These are phyloP conservation scores for Galeopsomyia nigrocyanea DNA, from an alignment of 2,888 invertebrate species.

Conservation along the genomic window DNA sequence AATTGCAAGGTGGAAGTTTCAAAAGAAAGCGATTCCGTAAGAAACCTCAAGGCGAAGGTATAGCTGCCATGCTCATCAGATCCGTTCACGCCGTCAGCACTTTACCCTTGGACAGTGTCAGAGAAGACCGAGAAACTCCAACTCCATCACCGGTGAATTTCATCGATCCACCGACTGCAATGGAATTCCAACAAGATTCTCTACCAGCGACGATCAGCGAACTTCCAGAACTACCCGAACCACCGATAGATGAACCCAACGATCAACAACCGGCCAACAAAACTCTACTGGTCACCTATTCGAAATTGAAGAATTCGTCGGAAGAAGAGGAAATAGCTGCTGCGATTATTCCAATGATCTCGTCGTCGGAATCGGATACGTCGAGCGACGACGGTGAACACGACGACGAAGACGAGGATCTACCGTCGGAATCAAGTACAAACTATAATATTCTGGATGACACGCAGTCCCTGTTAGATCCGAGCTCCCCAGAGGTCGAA, in stretches of 20 bases:
- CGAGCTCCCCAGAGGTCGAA: conserved; percentile 45
- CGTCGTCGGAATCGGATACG: conserved; percentile 63
- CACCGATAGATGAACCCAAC: not conserved
- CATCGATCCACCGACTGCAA: conserved; percentile 38
- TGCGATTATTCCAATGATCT: conserved; percentile 59
- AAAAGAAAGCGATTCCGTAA: conserved; percentile 57
- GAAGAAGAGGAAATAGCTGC: conserved; percentile 43
- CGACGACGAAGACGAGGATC: conserved; percentile 55
- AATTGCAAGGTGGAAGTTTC: conserved; percentile 50
- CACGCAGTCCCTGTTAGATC: conserved; percentile 51
- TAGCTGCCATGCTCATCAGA: conserved; percentile 78
- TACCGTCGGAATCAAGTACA: conserved; percentile 61
- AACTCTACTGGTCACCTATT: conserved; percentile 21
- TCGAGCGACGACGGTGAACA: conserved; percentile 55
- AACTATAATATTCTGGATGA: conserved; percentile 64
- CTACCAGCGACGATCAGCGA: not conserved
- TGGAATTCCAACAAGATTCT: not conserved
- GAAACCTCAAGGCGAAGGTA: conserved; percentile 72
- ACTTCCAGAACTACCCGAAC: conserved; percentile 1
- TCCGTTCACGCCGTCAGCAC: conserved; percentile 71
- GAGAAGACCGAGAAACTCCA: conserved; percentile 61
- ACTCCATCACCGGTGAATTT: conserved; percentile 59
- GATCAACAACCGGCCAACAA: conserved; percentile 2
- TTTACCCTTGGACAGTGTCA: conserved; percentile 60
- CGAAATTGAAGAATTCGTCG: conserved; percentile 24